Conservation (phyloP, 2,888 invertebrate species). For the Fragum whitleyi region DNA sequence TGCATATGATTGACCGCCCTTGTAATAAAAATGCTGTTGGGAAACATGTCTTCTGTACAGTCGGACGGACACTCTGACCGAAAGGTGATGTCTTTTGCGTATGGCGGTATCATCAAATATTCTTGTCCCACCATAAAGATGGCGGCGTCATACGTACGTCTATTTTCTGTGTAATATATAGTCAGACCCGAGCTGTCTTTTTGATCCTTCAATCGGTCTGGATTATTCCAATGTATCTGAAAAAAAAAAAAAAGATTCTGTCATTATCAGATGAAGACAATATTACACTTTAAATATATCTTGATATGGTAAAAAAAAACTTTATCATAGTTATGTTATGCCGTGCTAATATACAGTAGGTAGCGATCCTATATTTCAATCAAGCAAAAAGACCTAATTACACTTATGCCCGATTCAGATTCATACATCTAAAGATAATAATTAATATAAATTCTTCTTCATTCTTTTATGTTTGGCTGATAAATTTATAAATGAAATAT, state of each 20-base stretch:
- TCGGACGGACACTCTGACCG: slow-evolving; percentile 67
- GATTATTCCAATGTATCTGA: slow-evolving; percentile 72
- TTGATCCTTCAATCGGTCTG: slow-evolving; percentile 27
- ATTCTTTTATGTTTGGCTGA: no score
- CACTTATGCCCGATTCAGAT: no score
- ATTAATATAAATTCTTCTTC: no score
- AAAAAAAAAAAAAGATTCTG: not conserved
- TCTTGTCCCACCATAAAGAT: slow-evolving; percentile 69
- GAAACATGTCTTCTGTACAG: slow-evolving; percentile 74
- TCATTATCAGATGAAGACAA: not conserved
- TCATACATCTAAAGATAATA: no score
- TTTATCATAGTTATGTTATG: not conserved
- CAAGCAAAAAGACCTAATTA: no score
- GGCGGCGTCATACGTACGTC: slow-evolving; percentile 61
- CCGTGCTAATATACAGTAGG: no score
- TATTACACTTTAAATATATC: not conserved
- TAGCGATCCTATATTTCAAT: no score
- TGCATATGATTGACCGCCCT: slow-evolving; percentile 80
- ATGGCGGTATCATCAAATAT: slow-evolving; percentile 69
- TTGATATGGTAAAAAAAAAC: no score
- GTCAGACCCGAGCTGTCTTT: slow-evolving; percentile 65
- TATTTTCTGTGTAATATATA: slow-evolving; percentile 54
- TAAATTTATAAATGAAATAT: no score
- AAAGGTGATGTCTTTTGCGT: slow-evolving; percentile 43
- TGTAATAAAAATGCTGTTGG: slow-evolving; percentile 70